These are phyloP conservation scores for Dasysyrphus tricinctus DNA, from an alignment of 2,888 invertebrate genomes.

Conservation along the genomic window DNA sequence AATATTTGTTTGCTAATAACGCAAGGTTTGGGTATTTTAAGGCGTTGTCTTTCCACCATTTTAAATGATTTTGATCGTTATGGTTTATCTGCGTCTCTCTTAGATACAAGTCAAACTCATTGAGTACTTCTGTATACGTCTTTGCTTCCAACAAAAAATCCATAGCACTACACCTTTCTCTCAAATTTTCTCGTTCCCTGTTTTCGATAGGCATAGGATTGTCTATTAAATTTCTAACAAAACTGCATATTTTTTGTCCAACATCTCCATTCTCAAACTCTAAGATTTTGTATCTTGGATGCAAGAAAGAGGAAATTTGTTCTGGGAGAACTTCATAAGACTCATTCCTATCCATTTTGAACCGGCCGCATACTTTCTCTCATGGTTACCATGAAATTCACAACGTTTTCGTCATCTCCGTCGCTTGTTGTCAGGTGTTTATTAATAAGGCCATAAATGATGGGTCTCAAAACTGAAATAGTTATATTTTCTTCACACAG, in stretches of 20 bases:
- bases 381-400: no score
- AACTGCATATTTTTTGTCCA: background rate
- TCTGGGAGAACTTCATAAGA: slow-evolving; percentile 7
- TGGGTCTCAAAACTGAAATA: no score
- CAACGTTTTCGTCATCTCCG: no score
- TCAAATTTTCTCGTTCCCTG: no score
- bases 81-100: slow-evolving; percentile 7
- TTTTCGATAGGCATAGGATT: no score
- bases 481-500: no score
- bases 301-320: slow-evolving; percentile 13
- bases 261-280: background rate
- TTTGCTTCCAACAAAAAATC: no score
- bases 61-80: slow-evolving; percentile 5
- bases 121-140: background rate
- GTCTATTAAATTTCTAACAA: no score
- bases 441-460: no score
- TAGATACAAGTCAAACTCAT: slow-evolving; percentile 15
- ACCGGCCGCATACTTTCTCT: background rate
- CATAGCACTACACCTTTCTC: no score
- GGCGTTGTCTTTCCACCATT: background rate
- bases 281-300: slow-evolving; percentile 15
- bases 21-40: background rate
- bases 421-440: no score
- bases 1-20: no score
- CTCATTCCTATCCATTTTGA: background rate